phyloP scores from a whole-genome alignment of 2,888 invertebrate species.

The Meteorus cinctellus region DNA sequence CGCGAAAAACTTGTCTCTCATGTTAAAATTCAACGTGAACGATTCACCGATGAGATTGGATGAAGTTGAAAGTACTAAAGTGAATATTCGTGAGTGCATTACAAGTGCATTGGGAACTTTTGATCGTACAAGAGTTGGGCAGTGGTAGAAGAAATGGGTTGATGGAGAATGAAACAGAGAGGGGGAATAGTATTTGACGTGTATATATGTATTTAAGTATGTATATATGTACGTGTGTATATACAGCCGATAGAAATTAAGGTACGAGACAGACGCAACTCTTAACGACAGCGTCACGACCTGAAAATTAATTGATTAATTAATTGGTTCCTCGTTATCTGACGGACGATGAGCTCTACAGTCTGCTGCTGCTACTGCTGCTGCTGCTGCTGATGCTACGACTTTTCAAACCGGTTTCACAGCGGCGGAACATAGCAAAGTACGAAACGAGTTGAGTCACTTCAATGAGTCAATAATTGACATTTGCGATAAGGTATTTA shows the following conservation, averaged over 20 bases:
- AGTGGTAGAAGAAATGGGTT: slow-evolving; percentile 4
- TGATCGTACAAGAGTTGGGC: not conserved
- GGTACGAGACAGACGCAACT: slow-evolving; percentile 10
- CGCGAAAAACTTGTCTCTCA: slow-evolving; percentile 58
- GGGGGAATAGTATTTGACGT: not conserved
- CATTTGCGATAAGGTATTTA: slow-evolving; percentile 19
- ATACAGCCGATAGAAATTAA: not conserved
- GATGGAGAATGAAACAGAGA: not conserved
- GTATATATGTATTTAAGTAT: not conserved
- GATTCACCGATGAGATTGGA: slow-evolving; percentile 12
- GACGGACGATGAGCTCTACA: slow-evolving; percentile 37
- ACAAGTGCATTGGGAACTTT: slow-evolving; percentile 15
- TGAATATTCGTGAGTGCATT: slow-evolving; percentile 20
- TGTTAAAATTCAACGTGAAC: slow-evolving; percentile 19
- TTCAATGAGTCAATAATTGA: slow-evolving; percentile 24
- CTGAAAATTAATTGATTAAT: slow-evolving; percentile 57
- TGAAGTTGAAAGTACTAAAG: slow-evolving; percentile 12
- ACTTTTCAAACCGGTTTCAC: slow-evolving; percentile 45
- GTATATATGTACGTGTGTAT: not conserved
- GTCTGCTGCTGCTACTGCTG: slow-evolving; percentile 1
- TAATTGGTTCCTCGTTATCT: slow-evolving; percentile 57
- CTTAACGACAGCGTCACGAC: slow-evolving; percentile 40
- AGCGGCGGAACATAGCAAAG: slow-evolving; percentile 33
- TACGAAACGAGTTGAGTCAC: slow-evolving; percentile 38
- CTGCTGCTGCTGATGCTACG: slow-evolving; percentile 20